Evolutionary conservation across 2,888 invertebrate genomes (phyloP), one percentile per base, ranked within the genome.

Genomic region (Brenthis daphne): DNA sequence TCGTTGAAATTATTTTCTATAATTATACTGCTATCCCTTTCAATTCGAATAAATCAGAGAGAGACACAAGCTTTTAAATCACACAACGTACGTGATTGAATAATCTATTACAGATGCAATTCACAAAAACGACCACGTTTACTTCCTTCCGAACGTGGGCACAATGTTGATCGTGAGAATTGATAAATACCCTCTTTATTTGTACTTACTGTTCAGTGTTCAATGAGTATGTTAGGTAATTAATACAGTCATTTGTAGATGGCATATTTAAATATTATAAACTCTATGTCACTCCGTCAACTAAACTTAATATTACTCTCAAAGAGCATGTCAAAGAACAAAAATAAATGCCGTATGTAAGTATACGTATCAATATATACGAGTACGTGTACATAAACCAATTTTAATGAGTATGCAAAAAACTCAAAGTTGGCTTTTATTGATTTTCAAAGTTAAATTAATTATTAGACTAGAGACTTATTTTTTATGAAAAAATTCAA

Each of bases 91-190:
- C 53, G 57, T 24, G 69, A 65, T 74, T 74, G 65, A 68, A 71
- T 74, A 74, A 74, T 67, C 69, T 64, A 67, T 68, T 65, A 72
- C 64, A 37, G 63, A 70, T 73, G 70, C 70, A 67, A 63, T 73
- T 68, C 63, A 57, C 57, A 71, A 73, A 69, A 74, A 74, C 65
- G 57, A 12, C 57, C 57, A 29, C 68, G 51, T 57, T 65, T 51
- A 63, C 73, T 74, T 74, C 73, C 74, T 74, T 74, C 73, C 74
- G 69, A 70, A 65, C 50, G 64, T 24, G 57, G 50, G 54, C 63
- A 58, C 58, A 64, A 61, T 60, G 37, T 50, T 50, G 47, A 43
- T 70, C 63, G 68, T 68, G 64, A 50, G 72, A 68, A 58, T 55
- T 55, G 47, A 69, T 47, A 43, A 64, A 33, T 51, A 37, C 37